These are phyloP conservation scores for Psilopsiagon aymara DNA, from an alignment of 2,113 vertebrate species.

Conservation along the genomic window DNA sequence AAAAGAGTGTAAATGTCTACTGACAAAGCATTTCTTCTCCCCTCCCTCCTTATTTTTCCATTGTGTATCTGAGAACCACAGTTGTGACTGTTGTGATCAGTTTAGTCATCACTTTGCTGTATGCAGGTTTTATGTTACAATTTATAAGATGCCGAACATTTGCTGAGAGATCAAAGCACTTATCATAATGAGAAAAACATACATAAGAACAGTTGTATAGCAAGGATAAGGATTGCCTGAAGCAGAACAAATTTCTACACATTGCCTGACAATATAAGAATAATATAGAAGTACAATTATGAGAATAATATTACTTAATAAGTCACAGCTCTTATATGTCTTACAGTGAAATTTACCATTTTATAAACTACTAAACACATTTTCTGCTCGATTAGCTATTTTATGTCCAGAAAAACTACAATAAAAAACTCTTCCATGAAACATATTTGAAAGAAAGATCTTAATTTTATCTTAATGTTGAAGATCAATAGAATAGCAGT, in stretches of 20 bases:
- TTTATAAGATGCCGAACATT: slow-evolving; percentile 26
- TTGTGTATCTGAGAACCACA: not conserved
- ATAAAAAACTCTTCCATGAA: slow-evolving; percentile 6
- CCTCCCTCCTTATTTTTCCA: not conserved
- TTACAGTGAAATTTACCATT: not conserved
- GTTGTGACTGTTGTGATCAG: not conserved
- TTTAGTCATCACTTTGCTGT: not conserved
- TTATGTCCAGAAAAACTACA: not conserved
- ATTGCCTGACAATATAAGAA: slow-evolving; percentile 20
- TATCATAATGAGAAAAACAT: not conserved
- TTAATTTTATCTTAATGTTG: not conserved
- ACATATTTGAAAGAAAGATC: not conserved
- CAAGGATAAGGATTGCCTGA: slow-evolving; percentile 34
- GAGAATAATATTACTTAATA: slow-evolving; percentile 34
- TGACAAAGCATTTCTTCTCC: not conserved
- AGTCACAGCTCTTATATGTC: not conserved
- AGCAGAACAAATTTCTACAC: slow-evolving; percentile 44
- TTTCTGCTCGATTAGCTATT: slow-evolving; percentile 35
- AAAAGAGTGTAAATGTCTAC: not conserved
- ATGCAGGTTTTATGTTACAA: slow-evolving; percentile 15
- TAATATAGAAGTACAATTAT: not conserved
- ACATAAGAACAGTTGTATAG: not conserved
- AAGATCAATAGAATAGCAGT: not conserved
- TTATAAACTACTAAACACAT: not conserved
- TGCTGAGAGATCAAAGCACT: slow-evolving; percentile 33